phyloP scores from a whole-genome alignment of 2,888 invertebrate genomes.

The Criorhina ranunculi region DNA sequence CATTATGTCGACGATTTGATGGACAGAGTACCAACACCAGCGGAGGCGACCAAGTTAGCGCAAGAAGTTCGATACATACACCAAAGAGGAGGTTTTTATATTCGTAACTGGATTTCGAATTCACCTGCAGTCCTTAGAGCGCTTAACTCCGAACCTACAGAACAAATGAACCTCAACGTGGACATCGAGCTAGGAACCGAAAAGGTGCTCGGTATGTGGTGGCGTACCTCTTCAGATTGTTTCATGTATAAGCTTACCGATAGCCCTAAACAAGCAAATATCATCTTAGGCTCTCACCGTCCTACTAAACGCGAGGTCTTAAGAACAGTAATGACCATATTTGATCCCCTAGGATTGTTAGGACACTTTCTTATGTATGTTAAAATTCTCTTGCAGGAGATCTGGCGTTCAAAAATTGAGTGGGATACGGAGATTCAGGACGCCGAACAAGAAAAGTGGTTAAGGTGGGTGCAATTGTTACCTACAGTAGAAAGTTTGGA shows the following conservation, averaged over 20 bases:
- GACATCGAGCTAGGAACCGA: conserved; percentile 25
- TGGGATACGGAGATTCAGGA: conserved; percentile 69
- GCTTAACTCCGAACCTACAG: neutral
- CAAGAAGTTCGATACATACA: neutral
- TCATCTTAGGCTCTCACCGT: conserved; percentile 31
- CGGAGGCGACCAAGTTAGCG: too few species aligned
- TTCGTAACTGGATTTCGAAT: neutral
- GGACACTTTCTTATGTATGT: conserved; percentile 65
- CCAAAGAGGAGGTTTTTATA: too few species aligned
- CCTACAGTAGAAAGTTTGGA: conserved; percentile 65
- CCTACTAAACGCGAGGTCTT: conserved; percentile 69
- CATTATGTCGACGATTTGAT: neutral
- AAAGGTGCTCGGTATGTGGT: conserved; percentile 62
- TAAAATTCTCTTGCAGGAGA: conserved; percentile 72
- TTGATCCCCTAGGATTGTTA: conserved; percentile 61
- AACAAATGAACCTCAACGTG: conserved; percentile 13
- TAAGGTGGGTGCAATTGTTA: conserved; percentile 72
- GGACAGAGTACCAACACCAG: neutral
- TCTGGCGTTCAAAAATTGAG: conserved; percentile 35
- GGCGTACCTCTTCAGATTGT: conserved; percentile 38
- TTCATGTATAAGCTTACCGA: conserved; percentile 43
- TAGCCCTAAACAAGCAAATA: neutral
- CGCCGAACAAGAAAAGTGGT: conserved; percentile 69
- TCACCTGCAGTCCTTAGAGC: neutral
- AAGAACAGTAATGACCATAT: conserved; percentile 54